Evolutionary conservation across 2,113 vertebrate species (phyloP).

Genomic region (Paratilapia polleni): DNA sequence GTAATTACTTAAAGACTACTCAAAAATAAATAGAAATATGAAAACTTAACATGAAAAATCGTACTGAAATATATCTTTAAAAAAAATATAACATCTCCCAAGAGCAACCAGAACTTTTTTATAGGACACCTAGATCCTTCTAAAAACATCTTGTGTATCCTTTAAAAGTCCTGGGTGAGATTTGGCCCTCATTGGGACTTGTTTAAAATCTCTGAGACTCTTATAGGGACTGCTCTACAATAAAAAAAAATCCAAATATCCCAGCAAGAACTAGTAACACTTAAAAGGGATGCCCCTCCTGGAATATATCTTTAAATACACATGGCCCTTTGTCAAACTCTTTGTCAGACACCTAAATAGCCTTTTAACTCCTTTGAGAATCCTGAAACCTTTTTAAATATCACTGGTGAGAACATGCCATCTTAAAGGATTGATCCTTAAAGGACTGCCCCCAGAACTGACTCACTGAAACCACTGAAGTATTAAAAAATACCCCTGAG

Average conservation of each 20-base stretch:
- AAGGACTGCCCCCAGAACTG: neutral
- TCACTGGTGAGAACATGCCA: neutral
- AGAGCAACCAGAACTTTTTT: neutral
- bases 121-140: neutral
- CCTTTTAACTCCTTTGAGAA: neutral
- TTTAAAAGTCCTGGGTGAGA: neutral
- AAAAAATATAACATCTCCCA: accelerated
- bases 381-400: neutral
- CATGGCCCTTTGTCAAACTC: neutral
- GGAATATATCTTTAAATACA: neutral
- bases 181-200: neutral
- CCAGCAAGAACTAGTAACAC: neutral
- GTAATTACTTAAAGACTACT: neutral
- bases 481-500: neutral
- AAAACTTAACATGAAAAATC: no score
- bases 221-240: neutral
- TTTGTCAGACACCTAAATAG: neutral
- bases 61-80: neutral
- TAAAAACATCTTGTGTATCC: neutral
- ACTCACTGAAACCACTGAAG: neutral
- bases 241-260: neutral
- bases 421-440: neutral
- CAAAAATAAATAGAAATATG: neutral
- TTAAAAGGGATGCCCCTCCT: neutral
- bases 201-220: neutral